Evolutionary conservation across 2,113 vertebrate genomes (phyloP), one percentile per base, ranked within the genome.

Genomic region (Protomyctophum bolini): DNA sequence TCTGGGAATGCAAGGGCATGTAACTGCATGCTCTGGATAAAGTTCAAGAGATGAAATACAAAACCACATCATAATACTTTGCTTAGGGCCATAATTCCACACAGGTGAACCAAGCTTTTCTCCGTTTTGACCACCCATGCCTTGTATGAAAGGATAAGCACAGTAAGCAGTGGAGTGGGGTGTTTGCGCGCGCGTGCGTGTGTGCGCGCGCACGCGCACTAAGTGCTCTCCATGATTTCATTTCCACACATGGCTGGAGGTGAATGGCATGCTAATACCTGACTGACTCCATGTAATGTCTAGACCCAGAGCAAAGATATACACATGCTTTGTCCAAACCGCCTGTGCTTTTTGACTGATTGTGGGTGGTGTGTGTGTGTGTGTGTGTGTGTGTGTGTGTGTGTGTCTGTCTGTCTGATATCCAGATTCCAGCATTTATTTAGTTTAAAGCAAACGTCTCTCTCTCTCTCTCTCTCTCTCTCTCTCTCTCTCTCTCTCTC

Each of bases 1-100:
- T 79, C 68, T 75, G 83, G 88, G 91, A 92, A 93, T 90, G 89
- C 72, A 58, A 58, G 47, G 81, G 74, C 92, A 33, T 91, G 92
- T 87, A 68, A 1, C 79, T 65, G 75, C 93, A 82, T 0, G 93
- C 72, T 80, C 74, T 65, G 88, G 79, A 86, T 83, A 45, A 82
- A 82, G 84, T 89, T 90, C 81, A 90, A 79, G 87, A 91, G 87
- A 91, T 91, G 90, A 92, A 92, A 89, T 87, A 85, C 75, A 92
- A 21, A 89, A 89, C 91, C 91, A 87, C 91, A 91, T 91, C 86
- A 92, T 89, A 92, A 92, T 86, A 77, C 72, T 69, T 77, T 52
- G 85, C 91, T 88, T 54, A 77, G 80, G 90, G 91, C 82, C 79
- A 82, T 85, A 86, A 84, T 82, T 90, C 88, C 77, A 73, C 54